Evolutionary conservation across 2,113 vertebrate species (phyloP).

Genomic region (Sterrhoptilus dennistouni): DNA sequence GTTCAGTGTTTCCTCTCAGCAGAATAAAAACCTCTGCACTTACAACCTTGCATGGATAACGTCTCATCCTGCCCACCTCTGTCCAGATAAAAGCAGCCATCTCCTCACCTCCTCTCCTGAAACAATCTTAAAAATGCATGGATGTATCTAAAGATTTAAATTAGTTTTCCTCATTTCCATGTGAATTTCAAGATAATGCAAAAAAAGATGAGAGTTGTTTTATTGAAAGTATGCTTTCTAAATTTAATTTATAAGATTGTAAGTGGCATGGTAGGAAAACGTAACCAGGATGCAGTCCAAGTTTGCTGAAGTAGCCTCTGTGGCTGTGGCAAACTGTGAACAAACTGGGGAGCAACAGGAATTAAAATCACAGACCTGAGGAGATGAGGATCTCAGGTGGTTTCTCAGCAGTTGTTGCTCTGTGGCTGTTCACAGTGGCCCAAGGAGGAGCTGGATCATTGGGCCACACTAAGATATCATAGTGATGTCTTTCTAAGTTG

Average conservation of each 20-base stretch:
- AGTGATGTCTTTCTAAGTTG: not conserved
- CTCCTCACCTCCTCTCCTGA: not conserved
- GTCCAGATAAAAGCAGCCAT: not conserved
- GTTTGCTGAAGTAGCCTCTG: not conserved
- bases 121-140: not conserved
- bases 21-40: not conserved
- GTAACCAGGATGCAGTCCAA: not conserved
- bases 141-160: not conserved
- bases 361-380: not conserved
- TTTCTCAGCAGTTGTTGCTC: not conserved
- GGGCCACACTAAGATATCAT: not conserved
- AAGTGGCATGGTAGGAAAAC: not conserved
- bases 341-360: not conserved
- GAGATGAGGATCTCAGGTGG: not conserved
- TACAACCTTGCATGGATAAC: not conserved
- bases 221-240: not conserved
- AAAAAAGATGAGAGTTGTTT: not conserved
- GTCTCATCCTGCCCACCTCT: rapidly evolving
- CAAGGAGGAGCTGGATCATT: not conserved
- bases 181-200: not conserved
- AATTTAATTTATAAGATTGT: not conserved
- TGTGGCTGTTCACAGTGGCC: not conserved
- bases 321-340: not conserved
- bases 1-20: not conserved
- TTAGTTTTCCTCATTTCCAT: not conserved